Evolutionary conservation across 2,113 vertebrate species (phyloP), one percentile per base, ranked within the genome.

Genomic region (Paedocypris sp.): DNA sequence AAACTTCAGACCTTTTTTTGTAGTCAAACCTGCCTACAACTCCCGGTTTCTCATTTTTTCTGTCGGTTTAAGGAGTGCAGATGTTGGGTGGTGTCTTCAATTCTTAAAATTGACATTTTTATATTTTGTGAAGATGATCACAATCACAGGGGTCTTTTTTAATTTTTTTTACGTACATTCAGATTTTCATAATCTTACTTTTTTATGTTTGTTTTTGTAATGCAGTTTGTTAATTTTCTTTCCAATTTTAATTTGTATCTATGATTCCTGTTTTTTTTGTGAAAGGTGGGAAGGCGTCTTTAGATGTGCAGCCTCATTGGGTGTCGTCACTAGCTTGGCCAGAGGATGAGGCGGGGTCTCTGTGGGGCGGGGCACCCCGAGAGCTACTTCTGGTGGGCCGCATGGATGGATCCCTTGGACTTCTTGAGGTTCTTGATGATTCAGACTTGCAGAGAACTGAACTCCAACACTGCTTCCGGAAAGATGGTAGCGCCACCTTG

Each of bases 221-320:
- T n/a, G n/a, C n/a, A n/a, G n/a, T n/a, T n/a, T n/a, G n/a, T 47
- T 8, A 10, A 15, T 28, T 9, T 47, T 42, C 15, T 1, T 10
- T 10, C 9, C 4, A 42, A 42, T 19, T 15, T 3, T 6, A 16
- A 48, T 28, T 9, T 48, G 2, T 4, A 10, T 28, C 2, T 13
- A 3, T 48, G 16, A 42, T 25, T 4, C 22, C 22, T 15, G 36
- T 3, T 57, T 31, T 73, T 52, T 54, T 5, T 10, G 8, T 71
- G 1, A 58, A 61, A 97, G 95, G 93, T 49, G 94, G 92, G 61
- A 94, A 90, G 72, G 92, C 89, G 10, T 82, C 94, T 4, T 63
- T 97, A 68, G 94, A 94, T 52, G 67, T 88, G 60, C 95, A 98
- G 77, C 92, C 95, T 57, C 90, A 97, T 57, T 98, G 92, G 92